phyloP scores from a whole-genome alignment of 1,140 invertebrate genomes.

The Aphaenogaster ashmeadi region DNA sequence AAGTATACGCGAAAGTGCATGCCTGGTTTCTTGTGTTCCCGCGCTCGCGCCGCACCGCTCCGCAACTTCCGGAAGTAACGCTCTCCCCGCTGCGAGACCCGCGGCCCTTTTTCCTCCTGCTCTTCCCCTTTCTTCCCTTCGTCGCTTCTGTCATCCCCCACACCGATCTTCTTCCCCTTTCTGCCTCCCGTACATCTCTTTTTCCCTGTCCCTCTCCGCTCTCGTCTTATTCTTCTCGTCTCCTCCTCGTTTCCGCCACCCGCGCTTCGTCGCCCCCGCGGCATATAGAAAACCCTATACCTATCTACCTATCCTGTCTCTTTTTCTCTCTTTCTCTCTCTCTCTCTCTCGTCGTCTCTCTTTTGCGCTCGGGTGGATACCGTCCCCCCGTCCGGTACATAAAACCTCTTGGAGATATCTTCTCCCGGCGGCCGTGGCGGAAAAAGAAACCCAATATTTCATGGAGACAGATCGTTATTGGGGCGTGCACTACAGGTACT shows the following conservation, averaged over 20 bases:
- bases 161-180: background rate
- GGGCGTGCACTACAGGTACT: constrained; percentile 83
- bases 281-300: constrained; percentile 10
- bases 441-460: constrained; percentile 77
- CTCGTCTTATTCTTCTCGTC: constrained; percentile 34
- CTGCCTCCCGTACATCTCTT: background rate
- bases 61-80: constrained; percentile 47
- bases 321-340: constrained; percentile 29
- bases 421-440: constrained; percentile 40
- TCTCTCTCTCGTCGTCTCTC: constrained; percentile 15
- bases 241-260: constrained; percentile 28
- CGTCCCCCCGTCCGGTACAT: constrained; percentile 33
- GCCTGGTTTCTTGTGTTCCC: constrained; percentile 21
- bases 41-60: background rate
- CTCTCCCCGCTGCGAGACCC: background rate
- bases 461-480: constrained; percentile 81
- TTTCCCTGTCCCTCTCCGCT: constrained; percentile 2
- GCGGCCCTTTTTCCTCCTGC: background rate
- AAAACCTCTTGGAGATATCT: constrained; percentile 54
- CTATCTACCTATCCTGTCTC: constrained; percentile 28
- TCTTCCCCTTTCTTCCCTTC: background rate
- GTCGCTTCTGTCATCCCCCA: background rate
- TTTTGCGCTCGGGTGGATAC: constrained; percentile 8
- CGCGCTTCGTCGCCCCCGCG: background rate
- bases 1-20: constrained; percentile 46